phyloP scores from a whole-genome alignment of 2,797 vertebrate species.

The Cryptoblepharus egeriae region DNA sequence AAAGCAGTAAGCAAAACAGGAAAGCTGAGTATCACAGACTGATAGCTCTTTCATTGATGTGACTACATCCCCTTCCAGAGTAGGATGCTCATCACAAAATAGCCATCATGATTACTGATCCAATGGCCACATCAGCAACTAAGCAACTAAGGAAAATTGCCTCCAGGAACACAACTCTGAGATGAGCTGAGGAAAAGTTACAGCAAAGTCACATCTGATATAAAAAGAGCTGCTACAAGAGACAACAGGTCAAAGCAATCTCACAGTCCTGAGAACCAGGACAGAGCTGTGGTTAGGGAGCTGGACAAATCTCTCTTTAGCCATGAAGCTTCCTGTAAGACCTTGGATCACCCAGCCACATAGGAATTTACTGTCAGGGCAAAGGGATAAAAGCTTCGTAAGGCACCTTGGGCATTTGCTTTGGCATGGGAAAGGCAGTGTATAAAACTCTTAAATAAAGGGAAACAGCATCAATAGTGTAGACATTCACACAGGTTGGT shows the following conservation, averaged over 20 bases:
- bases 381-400: no score
- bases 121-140: conserved; percentile 18
- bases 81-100: conserved; percentile 11
- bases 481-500: no score
- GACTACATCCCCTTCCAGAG: conserved; percentile 45
- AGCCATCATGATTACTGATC: conserved; percentile 31
- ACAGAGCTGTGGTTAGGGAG: no score
- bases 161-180: conserved; percentile 11
- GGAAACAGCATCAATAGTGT: no score
- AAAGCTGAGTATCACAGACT: conserved; percentile 39
- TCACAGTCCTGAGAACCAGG: no score
- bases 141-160: background rate
- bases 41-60: conserved; percentile 39
- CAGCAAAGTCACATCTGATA: conserved; percentile 15
- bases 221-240: conserved; percentile 26
- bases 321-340: no score
- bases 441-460: no score
- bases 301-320: no score
- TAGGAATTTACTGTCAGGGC: no score
- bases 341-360: no score
- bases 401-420: no score
- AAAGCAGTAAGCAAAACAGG: conserved; percentile 45
- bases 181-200: rapidly evolving
- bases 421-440: no score
- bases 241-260: background rate